A percentile compares a stretch with the other conserved stretches of the same genome.
Conservation (phyloP, 2,113 vertebrate species). For the Neodon shergylaensis region DNA sequence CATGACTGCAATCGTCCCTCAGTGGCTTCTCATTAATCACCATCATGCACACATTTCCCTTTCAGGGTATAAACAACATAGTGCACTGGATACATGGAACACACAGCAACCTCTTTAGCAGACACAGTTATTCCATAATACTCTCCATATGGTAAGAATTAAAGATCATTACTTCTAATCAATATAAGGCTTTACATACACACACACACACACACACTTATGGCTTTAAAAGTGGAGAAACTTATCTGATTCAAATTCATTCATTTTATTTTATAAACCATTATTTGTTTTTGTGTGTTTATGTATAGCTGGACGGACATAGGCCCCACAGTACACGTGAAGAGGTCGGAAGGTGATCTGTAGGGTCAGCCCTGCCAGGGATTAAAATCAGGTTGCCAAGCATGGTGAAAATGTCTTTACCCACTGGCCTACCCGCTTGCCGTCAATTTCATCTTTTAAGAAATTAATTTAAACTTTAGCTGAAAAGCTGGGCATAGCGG, state of each 20-base stretch:
- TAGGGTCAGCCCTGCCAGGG: not conserved
- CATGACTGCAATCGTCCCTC: not conserved
- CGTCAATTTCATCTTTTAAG: not conserved
- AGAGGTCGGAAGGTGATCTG: no score
- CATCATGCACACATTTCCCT: not conserved
- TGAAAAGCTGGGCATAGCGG: not conserved
- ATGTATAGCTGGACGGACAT: not conserved
- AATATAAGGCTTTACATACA: not conserved
- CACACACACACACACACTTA: not conserved
- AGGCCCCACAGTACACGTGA: not conserved
- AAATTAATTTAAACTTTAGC: conserved; percentile 7
- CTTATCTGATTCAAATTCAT: not conserved
- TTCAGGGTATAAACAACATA: conserved; percentile 17
- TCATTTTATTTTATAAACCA: not conserved
- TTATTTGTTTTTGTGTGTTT: not conserved
- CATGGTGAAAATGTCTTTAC: not conserved
- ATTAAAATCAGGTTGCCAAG: not conserved
- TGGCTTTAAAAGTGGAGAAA: not conserved
- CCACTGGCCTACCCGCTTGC: not conserved
- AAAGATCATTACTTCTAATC: not conserved
- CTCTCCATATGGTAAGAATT: not conserved
- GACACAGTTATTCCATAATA: not conserved
- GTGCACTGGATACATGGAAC: not conserved
- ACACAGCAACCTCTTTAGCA: not conserved
- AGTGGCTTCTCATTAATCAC: not conserved